Evolutionary conservation across 2,888 invertebrate species (phyloP).

Genomic region (Agriopis aurantiaria): DNA sequence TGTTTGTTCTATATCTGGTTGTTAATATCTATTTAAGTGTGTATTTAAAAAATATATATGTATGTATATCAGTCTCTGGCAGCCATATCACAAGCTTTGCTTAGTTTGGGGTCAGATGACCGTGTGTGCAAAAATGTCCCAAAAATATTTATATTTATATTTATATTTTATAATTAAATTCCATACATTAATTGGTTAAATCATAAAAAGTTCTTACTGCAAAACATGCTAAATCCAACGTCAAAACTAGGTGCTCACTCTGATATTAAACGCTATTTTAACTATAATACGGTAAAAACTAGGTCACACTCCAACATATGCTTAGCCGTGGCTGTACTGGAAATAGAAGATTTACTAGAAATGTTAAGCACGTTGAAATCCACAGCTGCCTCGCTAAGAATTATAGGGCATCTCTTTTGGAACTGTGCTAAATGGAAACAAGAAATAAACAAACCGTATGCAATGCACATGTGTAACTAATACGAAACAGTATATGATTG

Average conservation of each 20-base stretch:
- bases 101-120: too few relatives aligned
- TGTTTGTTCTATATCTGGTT: too few relatives aligned
- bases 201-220: not conserved
- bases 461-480: conserved; percentile 36
- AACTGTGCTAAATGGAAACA: conserved; percentile 61
- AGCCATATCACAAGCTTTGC: too few relatives aligned
- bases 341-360: conserved; percentile 45
- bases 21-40: too few relatives aligned
- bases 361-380: conserved; percentile 48
- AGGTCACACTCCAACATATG: conserved; percentile 31
- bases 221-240: conserved; percentile 6
- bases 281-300: conserved; percentile 27
- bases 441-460: conserved; percentile 57
- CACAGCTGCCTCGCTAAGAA: conserved; percentile 53
- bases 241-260: conserved; percentile 15
- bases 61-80: too few relatives aligned
- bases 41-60: too few relatives aligned
- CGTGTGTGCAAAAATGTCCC: too few relatives aligned
- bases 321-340: conserved; percentile 32
- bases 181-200: too few relatives aligned
- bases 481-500: not conserved
- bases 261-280: conserved; percentile 21
- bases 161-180: too few relatives aligned
- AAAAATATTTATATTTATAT: too few relatives aligned
- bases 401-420: conserved; percentile 58